These are phyloP conservation scores for Lomographa bimaculata DNA, from an alignment of 2,888 invertebrate species.

Conservation along the genomic window DNA sequence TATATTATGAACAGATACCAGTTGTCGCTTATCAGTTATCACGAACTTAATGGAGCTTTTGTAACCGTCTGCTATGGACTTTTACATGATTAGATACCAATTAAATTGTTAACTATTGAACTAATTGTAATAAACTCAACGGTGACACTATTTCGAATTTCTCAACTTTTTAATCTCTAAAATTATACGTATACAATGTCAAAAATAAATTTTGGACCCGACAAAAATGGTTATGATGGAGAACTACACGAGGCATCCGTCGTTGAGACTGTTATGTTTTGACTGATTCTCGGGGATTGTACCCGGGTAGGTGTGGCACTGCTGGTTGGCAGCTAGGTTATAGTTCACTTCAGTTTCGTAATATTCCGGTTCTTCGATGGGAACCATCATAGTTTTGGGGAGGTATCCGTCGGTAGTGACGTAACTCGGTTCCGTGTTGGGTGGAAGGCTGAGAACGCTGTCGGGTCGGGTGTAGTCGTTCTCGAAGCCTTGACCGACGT, in stretches of 20 bases:
- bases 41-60: conserved; percentile 9
- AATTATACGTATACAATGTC: conserved; percentile 73
- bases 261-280: conserved; percentile 83
- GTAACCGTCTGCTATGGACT: background rate
- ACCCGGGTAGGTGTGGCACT: conserved; percentile 82
- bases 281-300: conserved; percentile 67
- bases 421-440: conserved; percentile 58
- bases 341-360: conserved; percentile 80
- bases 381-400: conserved; percentile 76
- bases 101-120: conserved; percentile 34
- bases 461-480: conserved; percentile 70
- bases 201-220: conserved; percentile 74
- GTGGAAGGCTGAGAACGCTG: conserved; percentile 70
- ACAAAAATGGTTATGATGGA: conserved; percentile 43
- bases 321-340: conserved; percentile 67
- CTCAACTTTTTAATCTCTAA: conserved; percentile 56
- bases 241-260: conserved; percentile 85
- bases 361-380: conserved; percentile 82
- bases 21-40: conserved; percentile 8
- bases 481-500: conserved; percentile 69
- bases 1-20: conserved; percentile 8
- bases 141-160: conserved; percentile 76
- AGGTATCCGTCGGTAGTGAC: conserved; percentile 71
- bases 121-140: conserved; percentile 33
- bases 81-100: conserved; percentile 7